Conservation (phyloP, 2,888 invertebrate genomes). For the Neoaliturus tenellus region DNA sequence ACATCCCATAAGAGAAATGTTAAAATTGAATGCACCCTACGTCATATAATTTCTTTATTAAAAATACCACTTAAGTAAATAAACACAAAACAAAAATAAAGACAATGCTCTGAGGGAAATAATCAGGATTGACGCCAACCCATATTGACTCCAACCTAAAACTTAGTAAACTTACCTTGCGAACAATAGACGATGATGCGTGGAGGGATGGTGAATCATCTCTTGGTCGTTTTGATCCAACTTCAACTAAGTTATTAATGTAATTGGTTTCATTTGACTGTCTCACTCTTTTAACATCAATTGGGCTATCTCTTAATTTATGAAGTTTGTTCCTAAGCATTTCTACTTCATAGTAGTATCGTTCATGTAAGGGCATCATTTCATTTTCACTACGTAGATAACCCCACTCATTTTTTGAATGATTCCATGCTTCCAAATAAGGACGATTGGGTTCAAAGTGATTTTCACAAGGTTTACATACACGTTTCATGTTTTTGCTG, state of each 20-base stretch:
- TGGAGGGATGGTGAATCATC: slow-evolving; percentile 42
- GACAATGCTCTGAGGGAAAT: too few species aligned
- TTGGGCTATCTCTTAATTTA: slow-evolving; percentile 60
- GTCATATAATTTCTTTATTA: too few species aligned
- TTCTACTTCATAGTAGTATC: slow-evolving; percentile 66
- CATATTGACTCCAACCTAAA: too few species aligned
- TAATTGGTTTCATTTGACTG: not conserved
- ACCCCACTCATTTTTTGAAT: not conserved
- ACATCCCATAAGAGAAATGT: too few species aligned
- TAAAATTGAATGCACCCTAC: too few species aligned
- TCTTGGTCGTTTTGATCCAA: slow-evolving; percentile 41
- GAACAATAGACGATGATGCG: not conserved
- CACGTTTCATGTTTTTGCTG: not conserved
- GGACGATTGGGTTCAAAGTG: slow-evolving; percentile 20
- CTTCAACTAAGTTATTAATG: slow-evolving; percentile 20
- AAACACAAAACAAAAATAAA: too few species aligned
- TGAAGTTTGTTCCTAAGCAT: slow-evolving; percentile 65
- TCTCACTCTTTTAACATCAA: slow-evolving; percentile 39
- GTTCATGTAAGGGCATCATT: slow-evolving; percentile 62
- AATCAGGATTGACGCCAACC: too few species aligned
- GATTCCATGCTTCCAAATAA: slow-evolving; percentile 8
- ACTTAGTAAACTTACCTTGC: slow-evolving; percentile 50
- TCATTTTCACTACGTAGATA: slow-evolving; percentile 15
- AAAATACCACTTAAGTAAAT: too few species aligned
- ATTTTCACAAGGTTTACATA: slow-evolving; percentile 51